These are phyloP conservation scores for Vanessa atalanta DNA, from an alignment of 1,140 invertebrate genomes.

Conservation along the genomic window DNA sequence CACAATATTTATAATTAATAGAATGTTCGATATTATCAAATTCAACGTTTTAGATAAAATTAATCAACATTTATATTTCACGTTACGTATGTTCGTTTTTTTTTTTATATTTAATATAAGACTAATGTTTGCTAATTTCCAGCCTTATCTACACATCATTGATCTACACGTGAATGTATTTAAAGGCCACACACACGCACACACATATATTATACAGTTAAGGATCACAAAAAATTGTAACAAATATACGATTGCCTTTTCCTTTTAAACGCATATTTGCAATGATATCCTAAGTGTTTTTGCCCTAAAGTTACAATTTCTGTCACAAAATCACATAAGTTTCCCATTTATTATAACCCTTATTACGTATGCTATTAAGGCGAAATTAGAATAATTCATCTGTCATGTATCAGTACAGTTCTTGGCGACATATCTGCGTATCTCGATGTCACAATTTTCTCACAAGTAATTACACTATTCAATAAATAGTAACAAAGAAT, in stretches of 20 bases:
- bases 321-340: neutral
- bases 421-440: conserved; percentile 12
- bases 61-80: no score
- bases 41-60: no score
- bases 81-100: no score
- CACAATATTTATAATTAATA: no score
- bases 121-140: no score
- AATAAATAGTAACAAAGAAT: conserved; percentile 1
- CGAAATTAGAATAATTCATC: conserved; percentile 5
- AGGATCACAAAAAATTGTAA: conserved; percentile 9
- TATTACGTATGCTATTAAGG: neutral
- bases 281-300: conserved; percentile 20
- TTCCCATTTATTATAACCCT: neutral
- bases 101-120: no score
- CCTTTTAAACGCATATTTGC: conserved; percentile 21
- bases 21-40: no score
- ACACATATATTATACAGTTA: neutral
- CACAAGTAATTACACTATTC: conserved; percentile 19
- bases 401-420: neutral
- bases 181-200: neutral
- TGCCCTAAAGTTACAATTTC: conserved; percentile 8
- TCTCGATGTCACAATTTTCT: conserved; percentile 25
- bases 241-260: conserved; percentile 2
- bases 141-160: no score
- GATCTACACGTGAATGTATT: neutral